Conservation (phyloP, 2,888 invertebrate species). For the Eupeodes latifasciatus region DNA sequence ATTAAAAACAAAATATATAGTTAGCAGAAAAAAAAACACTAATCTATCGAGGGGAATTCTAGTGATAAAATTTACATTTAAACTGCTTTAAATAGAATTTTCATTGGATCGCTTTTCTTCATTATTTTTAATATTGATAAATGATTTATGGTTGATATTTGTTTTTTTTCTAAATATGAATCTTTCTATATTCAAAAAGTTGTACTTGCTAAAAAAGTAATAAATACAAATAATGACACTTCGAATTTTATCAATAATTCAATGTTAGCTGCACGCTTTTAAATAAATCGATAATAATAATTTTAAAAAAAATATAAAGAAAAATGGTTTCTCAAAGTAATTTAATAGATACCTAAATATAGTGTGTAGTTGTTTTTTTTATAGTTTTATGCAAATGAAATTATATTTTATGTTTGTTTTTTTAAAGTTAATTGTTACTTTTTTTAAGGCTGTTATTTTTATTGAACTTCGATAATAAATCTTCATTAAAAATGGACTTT, state of each 20-base stretch:
- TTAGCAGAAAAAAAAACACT: too few relatives aligned
- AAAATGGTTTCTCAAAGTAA: not conserved
- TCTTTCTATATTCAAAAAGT: not conserved
- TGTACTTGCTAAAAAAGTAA: not conserved
- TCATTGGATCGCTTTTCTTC: not conserved
- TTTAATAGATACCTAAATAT: too few relatives aligned
- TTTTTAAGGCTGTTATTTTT: not conserved
- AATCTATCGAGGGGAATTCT: not conserved
- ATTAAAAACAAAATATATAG: too few relatives aligned
- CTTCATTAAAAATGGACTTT: conserved; percentile 4
- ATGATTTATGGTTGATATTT: not conserved
- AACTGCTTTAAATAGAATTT: not conserved
- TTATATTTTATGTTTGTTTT: not conserved
- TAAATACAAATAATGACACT: not conserved
- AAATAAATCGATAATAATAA: not conserved
- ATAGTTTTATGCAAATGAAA: not conserved
- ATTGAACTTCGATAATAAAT: conserved; percentile 13
- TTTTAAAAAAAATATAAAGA: not conserved
- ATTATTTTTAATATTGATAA: not conserved
- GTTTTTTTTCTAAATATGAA: not conserved
- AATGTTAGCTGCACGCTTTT: conserved; percentile 5
- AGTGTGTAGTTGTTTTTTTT: too few relatives aligned
- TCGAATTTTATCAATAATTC: not conserved
- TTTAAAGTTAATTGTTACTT: too few relatives aligned
- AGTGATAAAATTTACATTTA: not conserved